Conservation (phyloP, 2,113 vertebrate genomes). For the Polypterus senegalus region DNA sequence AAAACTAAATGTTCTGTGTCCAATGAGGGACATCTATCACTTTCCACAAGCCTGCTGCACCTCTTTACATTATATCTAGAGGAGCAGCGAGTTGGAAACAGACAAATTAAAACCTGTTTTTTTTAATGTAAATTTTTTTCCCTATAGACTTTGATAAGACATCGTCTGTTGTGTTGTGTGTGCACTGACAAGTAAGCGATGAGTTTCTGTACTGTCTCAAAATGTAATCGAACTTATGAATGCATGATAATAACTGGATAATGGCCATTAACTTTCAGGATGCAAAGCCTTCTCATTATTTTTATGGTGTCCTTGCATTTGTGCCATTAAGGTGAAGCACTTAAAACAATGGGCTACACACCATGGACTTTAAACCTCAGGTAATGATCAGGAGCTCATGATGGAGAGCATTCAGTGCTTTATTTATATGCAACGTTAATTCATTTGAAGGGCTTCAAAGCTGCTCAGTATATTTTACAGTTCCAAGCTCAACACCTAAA, state of each 20-base stretch:
- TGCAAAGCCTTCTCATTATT: background rate
- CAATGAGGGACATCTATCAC: slow-evolving; percentile 59
- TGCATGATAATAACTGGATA: slow-evolving; percentile 3
- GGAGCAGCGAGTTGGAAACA: background rate
- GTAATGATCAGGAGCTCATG: too few species aligned
- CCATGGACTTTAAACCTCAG: too few species aligned
- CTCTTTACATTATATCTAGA: slow-evolving; percentile 20
- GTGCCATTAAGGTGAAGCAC: slow-evolving; percentile 19
- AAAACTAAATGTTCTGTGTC: slow-evolving; percentile 68
- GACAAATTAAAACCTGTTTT: background rate
- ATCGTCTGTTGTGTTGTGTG: background rate
- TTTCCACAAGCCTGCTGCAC: slow-evolving; percentile 30
- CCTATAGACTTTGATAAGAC: background rate
- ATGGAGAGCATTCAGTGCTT: too few species aligned
- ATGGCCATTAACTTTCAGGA: slow-evolving; percentile 5
- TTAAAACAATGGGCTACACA: slow-evolving; percentile 9
- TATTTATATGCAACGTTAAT: too few species aligned
- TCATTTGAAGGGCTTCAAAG: too few species aligned
- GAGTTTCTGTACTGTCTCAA: background rate
- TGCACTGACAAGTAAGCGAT: background rate
- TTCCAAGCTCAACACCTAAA: too few species aligned
- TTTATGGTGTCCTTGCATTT: slow-evolving; percentile 1
- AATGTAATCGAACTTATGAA: slow-evolving; percentile 1
- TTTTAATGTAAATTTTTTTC: background rate
- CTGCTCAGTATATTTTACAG: too few species aligned